Conservation (phyloP, 2,888 invertebrate genomes). For the Cylindroiulus punctatus region DNA sequence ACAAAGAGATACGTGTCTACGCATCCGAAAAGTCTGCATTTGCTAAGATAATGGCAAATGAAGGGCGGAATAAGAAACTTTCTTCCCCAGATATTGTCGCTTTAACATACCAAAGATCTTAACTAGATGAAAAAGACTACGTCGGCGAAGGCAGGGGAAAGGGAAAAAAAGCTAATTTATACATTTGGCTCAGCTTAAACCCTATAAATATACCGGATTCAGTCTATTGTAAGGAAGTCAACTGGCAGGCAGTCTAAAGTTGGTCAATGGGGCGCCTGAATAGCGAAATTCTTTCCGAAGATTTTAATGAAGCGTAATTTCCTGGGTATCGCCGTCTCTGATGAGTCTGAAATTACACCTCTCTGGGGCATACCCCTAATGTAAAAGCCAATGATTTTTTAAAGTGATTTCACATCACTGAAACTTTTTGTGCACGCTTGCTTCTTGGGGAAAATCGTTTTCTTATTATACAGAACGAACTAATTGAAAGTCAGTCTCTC, state of each 20-base stretch:
- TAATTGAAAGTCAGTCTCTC: too few relatives aligned
- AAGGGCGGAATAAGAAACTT: conserved; percentile 28
- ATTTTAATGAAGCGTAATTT: neutral
- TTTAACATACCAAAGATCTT: conserved; percentile 38
- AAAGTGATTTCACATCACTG: too few relatives aligned
- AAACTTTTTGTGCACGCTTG: too few relatives aligned
- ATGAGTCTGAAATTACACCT: too few relatives aligned
- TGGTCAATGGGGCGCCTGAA: conserved; percentile 38
- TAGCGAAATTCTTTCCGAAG: neutral
- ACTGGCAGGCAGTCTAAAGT: conserved; percentile 4
- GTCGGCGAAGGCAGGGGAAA: neutral
- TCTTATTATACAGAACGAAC: too few relatives aligned
- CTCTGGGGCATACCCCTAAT: too few relatives aligned
- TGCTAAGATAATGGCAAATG: conserved; percentile 29
- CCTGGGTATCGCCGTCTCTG: too few relatives aligned
- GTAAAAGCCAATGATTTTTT: too few relatives aligned
- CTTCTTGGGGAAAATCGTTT: too few relatives aligned
- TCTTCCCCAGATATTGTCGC: conserved; percentile 15
- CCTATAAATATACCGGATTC: conserved; percentile 42
- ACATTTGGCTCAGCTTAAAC: conserved; percentile 38
- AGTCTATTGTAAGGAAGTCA: conserved; percentile 26
- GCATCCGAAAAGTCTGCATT: conserved; percentile 31
- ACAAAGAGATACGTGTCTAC: conserved; percentile 38
- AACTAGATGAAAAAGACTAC: conserved; percentile 29
- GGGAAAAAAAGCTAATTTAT: conserved; percentile 2